Evolutionary conservation across 2,888 invertebrate species (phyloP), one percentile per base, ranked within the genome.

Genomic region (Pristionchus exspectatus): DNA sequence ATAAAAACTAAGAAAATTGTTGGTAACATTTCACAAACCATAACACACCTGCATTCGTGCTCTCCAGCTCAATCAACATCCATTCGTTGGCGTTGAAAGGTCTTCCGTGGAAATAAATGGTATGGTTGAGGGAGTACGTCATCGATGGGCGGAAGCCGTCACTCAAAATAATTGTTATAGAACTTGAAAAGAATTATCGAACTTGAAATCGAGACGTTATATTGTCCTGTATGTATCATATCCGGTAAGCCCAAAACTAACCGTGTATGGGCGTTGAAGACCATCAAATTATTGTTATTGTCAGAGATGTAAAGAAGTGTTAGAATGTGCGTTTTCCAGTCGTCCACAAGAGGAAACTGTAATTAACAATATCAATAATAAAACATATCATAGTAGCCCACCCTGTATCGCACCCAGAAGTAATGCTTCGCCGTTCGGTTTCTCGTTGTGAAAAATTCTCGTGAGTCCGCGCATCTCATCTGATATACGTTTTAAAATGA

Each of bases 231-330:
- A n/a, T n/a, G n/a, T 63, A 63, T 24, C 59, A 3, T 10, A 63
- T 24, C n/a, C 7, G 0, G 44, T 63, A 7, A n/a, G 10, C 21
- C 4, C 10, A 63, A 10, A n/a, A 83, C 56, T 54, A 3, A 85
- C 84, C 59, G 38, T 9, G 30, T 59, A 59, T 85, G 84, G 12
- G 84, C 56, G 38, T 85, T 85, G 84, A 85, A 56, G 56, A 85
- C 84, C 27, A 85, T 59, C 30, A 85, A 24, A 30, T 56, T 59
- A 38, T 85, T 56, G 38, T 59, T 59, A 21, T 56, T 63, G 27
- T 85, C 84, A 50, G 84, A 85, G 12, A 85, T 85, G 38, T 85
- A 85, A 9, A 85, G 84, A 3, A 85, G 84, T 21, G 84, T 59
- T 4, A n/a, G 33, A n/a, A 27, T 33, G 9, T 85, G 84, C 21